A percentile compares a stretch with the other conserved stretches of the same genome.
Evolutionary conservation across 2,888 invertebrate species (phyloP).

Genomic region (Phaonia tiefii): DNA sequence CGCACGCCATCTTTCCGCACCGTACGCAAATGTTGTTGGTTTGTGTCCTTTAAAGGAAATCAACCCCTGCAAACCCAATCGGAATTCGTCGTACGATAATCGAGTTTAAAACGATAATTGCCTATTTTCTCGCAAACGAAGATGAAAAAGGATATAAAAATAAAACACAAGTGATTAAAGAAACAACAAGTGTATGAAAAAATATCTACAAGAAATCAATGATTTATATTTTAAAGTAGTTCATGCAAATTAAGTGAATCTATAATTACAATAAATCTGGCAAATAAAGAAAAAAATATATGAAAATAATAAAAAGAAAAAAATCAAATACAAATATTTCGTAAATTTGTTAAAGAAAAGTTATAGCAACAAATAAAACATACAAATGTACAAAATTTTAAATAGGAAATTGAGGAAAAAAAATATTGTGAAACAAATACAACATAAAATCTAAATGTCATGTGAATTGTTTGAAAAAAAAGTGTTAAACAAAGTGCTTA

Average conservation of each 20-base stretch:
- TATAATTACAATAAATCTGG: too few species aligned
- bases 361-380: not conserved
- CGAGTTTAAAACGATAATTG: constrained; percentile 40
- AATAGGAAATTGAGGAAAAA: not conserved
- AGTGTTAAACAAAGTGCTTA: too few species aligned
- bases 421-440: too few species aligned
- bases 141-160: too few species aligned
- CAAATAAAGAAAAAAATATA: not conserved
- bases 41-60: constrained; percentile 1
- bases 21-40: constrained; percentile 34
- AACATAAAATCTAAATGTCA: too few species aligned
- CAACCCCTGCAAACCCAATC: constrained; percentile 30
- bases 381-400: too few species aligned
- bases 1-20: constrained; percentile 32
- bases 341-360: not conserved
- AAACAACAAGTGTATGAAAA: constrained; percentile 35
- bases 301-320: not conserved
- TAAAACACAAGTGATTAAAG: constrained; percentile 29
- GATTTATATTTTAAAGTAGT: constrained; percentile 23
- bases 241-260: constrained; percentile 1
- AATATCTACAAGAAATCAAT: not conserved
- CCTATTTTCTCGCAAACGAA: constrained; percentile 26
- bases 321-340: not conserved
- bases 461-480: too few species aligned
- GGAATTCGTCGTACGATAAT: constrained; percentile 29